A percentile compares a stretch with the other conserved stretches of the same genome.
phyloP scores from a whole-genome alignment of 2,888 invertebrate genomes.

The Megaustenia siamemsis region DNA sequence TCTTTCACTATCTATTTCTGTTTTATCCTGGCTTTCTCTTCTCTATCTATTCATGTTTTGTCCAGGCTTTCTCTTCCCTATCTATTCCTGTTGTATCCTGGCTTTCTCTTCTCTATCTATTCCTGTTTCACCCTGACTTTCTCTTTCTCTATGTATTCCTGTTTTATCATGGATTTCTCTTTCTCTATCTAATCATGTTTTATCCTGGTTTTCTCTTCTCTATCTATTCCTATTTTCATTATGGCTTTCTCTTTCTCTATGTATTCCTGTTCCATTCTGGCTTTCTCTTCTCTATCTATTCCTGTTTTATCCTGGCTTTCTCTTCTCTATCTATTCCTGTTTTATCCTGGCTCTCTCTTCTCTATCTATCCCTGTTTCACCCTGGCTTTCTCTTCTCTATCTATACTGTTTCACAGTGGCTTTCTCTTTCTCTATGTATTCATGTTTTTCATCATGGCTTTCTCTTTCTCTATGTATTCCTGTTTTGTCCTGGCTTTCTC shows the following conservation, averaged over 20 bases:
- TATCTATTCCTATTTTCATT: too few species aligned
- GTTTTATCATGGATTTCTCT: background rate
- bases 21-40: background rate
- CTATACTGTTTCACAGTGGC: too few species aligned
- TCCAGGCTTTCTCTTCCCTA: background rate
- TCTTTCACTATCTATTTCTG: background rate
- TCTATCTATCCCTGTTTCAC: background rate
- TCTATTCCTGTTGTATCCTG: background rate
- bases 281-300: background rate
- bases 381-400: background rate
- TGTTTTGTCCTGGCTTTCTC: background rate
- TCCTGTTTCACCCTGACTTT: background rate
- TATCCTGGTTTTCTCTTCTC: background rate
- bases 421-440: background rate
- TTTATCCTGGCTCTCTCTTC: too few species aligned
- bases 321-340: background rate
- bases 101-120: background rate
- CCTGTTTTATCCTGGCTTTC: background rate
- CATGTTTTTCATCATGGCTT: background rate
- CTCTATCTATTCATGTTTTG: background rate
- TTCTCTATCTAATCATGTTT: background rate
- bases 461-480: background rate
- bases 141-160: background rate
- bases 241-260: too few species aligned
- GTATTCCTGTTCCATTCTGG: background rate